Evolutionary conservation across 2,888 invertebrate species (phyloP).

Genomic region (Lasioglossum malachurum): DNA sequence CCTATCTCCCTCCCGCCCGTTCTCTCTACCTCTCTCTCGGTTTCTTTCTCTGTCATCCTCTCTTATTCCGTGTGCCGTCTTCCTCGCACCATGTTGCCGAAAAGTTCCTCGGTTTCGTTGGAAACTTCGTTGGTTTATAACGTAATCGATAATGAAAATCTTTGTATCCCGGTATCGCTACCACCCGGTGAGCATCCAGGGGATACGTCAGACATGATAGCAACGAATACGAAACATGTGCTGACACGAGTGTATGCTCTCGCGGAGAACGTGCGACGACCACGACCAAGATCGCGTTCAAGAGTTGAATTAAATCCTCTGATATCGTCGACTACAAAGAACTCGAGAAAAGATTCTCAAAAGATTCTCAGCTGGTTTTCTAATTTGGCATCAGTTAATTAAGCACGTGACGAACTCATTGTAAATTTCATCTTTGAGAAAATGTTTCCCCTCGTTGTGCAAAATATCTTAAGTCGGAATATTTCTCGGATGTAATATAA

Average conservation of each 20-base stretch:
- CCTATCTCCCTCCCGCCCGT: not conserved
- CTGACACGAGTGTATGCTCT: not conserved
- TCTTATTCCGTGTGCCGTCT: not conserved
- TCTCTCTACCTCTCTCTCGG: not conserved
- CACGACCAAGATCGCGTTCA: not conserved
- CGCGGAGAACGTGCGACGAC: not conserved
- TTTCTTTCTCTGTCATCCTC: not conserved
- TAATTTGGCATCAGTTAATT: too few relatives aligned
- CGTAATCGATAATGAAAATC: not conserved
- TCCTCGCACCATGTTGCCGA: not conserved
- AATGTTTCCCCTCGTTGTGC: too few relatives aligned
- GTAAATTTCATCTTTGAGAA: too few relatives aligned
- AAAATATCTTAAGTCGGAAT: too few relatives aligned
- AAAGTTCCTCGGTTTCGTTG: not conserved
- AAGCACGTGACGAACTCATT: too few relatives aligned
- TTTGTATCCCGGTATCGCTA: not conserved
- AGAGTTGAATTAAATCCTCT: not conserved
- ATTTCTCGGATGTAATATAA: too few relatives aligned
- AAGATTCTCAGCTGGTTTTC: too few relatives aligned
- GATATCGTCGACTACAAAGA: not conserved
- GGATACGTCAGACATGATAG: not conserved
- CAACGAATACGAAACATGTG: slow-evolving; percentile 15
- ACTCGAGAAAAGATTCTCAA: too few relatives aligned
- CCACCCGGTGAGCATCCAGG: not conserved
- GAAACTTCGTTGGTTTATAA: not conserved